Evolutionary conservation across 2,113 vertebrate genomes (phyloP).

Genomic region (Lynx canadensis): DNA sequence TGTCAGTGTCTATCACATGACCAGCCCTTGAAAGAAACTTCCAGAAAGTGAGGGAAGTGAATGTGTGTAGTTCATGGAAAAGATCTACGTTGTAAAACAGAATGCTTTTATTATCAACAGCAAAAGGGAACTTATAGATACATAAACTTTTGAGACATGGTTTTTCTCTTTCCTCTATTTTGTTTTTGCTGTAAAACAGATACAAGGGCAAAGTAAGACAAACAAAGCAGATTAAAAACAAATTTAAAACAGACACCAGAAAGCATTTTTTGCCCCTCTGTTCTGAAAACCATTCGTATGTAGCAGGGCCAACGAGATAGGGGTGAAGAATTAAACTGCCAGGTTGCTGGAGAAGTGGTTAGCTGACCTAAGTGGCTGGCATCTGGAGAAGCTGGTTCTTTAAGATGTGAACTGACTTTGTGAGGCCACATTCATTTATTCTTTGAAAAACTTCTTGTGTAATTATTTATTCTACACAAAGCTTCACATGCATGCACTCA

Average conservation of each 20-base stretch:
- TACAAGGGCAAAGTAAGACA: constrained; percentile 13
- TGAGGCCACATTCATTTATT: constrained; percentile 48
- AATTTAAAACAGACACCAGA: constrained; percentile 51
- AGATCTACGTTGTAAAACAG: constrained; percentile 38
- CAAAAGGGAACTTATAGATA: constrained; percentile 28
- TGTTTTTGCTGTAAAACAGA: constrained; percentile 67
- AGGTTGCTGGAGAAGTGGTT: constrained; percentile 27
- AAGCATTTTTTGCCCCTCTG: neutral
- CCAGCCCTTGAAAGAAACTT: neutral
- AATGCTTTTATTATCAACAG: constrained; percentile 49
- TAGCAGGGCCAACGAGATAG: constrained; percentile 26
- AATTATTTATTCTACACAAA: constrained; percentile 65
- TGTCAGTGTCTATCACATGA: neutral
- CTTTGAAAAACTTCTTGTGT: constrained; percentile 48
- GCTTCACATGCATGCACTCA: neutral
- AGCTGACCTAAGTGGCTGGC: constrained; percentile 19
- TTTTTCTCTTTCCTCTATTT: constrained; percentile 52
- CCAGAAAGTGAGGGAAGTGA: neutral
- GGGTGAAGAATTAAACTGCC: neutral
- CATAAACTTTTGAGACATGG: neutral
- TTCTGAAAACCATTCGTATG: constrained; percentile 35
- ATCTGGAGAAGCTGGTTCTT: neutral
- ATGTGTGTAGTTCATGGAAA: constrained; percentile 16
- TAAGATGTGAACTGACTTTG: constrained; percentile 44
- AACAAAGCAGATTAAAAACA: constrained; percentile 35